Percentiles rank a stretch among this genome's conserved stretches.
Conservation (phyloP, 2,797 vertebrate species). For the Pangasius macronema region DNA sequence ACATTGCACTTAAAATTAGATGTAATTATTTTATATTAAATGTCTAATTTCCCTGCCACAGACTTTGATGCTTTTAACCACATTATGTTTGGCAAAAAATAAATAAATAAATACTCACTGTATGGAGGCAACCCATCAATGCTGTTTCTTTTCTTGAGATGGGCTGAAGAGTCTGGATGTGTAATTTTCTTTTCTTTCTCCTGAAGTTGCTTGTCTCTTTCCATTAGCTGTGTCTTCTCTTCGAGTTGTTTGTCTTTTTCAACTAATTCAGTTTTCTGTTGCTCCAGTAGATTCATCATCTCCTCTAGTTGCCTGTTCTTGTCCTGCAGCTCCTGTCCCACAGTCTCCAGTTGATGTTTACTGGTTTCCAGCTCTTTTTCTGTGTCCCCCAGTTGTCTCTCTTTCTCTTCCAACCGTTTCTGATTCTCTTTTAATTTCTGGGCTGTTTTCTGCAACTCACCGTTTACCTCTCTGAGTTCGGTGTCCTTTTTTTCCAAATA, state of each 20-base stretch:
- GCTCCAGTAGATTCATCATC: neutral
- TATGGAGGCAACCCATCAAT: neutral
- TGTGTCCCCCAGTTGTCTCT: neutral
- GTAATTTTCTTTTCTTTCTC: neutral
- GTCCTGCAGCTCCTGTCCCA: neutral
- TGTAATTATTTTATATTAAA: neutral
- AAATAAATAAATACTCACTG: neutral
- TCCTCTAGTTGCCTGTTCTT: neutral
- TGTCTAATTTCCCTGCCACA: neutral
- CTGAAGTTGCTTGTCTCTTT: conserved; percentile 20
- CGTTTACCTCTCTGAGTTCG: neutral
- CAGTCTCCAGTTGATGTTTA: neutral
- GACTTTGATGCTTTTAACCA: neutral
- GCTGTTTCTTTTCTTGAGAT: neutral
- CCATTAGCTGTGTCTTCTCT: conserved; percentile 1
- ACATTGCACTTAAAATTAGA: no score
- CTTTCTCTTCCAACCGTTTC: neutral
- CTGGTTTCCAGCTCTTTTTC: neutral
- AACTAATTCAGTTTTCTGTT: neutral
- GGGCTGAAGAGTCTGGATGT: neutral
- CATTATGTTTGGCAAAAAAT: neutral
- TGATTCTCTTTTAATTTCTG: neutral
- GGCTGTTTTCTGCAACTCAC: neutral
- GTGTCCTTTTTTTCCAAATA: neutral
- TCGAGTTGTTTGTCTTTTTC: neutral